phyloP scores from a whole-genome alignment of 2,888 invertebrate genomes.

The Timandra comae region DNA sequence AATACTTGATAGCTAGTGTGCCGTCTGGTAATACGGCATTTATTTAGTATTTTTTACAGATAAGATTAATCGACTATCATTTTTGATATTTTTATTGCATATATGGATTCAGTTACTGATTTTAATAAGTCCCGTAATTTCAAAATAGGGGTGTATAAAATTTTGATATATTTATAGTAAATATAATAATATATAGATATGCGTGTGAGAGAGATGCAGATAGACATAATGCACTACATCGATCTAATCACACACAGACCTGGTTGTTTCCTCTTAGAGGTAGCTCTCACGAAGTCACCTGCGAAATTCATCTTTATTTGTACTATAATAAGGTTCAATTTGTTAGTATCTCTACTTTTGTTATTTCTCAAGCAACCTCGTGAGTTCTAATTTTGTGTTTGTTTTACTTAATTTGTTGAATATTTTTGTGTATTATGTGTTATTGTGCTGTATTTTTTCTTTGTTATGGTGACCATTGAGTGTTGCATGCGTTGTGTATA shows the following conservation, averaged over 20 bases:
- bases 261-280: conserved; percentile 59
- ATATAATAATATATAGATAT: conserved; percentile 30
- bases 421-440: too few relatives aligned
- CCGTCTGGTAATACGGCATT: too few relatives aligned
- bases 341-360: conserved; percentile 45
- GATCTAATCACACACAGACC: conserved; percentile 74
- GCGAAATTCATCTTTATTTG: conserved; percentile 60
- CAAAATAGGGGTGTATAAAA: conserved; percentile 1
- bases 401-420: too few relatives aligned
- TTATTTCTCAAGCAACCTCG: conserved; percentile 66
- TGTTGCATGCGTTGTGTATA: too few relatives aligned
- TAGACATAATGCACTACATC: conserved; percentile 68
- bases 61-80: too few relatives aligned
- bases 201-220: conserved; percentile 69
- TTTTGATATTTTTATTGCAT: too few relatives aligned
- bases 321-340: conserved; percentile 36
- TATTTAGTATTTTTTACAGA: too few relatives aligned
- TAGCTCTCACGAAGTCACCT: conserved; percentile 74
- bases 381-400: conserved; percentile 46
- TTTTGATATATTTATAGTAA: conserved; percentile 3
- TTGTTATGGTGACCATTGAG: too few relatives aligned
- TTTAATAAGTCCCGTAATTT: too few relatives aligned
- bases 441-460: too few relatives aligned
- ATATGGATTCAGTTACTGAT: too few relatives aligned
- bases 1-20: too few relatives aligned